Conservation (phyloP, 2,113 vertebrate species). For the Lonchura striata region DNA sequence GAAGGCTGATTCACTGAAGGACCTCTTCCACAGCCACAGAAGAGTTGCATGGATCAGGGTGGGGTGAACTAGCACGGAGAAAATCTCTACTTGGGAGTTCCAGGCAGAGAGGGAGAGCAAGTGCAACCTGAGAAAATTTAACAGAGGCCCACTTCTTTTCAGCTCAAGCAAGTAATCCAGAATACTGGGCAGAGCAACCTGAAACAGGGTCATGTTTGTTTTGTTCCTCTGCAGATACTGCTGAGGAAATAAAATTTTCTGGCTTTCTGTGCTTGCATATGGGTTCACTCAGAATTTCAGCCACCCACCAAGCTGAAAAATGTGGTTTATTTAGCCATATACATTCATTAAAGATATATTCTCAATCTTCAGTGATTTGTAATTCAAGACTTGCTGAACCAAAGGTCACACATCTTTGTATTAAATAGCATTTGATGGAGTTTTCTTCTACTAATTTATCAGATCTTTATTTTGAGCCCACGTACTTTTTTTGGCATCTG, state of each 20-base stretch:
- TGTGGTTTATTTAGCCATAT: constrained; percentile 23
- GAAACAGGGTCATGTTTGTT: constrained; percentile 64
- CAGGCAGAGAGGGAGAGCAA: background rate
- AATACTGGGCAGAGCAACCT: constrained; percentile 42
- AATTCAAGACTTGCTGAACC: constrained; percentile 6
- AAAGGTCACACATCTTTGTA: constrained; percentile 23
- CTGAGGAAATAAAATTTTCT: constrained; percentile 57
- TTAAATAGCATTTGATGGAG: background rate
- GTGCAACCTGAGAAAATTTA: constrained; percentile 26
- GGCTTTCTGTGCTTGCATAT: constrained; percentile 58
- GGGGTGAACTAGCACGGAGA: background rate
- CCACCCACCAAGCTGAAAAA: constrained; percentile 62
- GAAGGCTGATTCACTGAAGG: background rate
- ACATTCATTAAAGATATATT: constrained; percentile 30
- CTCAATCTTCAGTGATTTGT: background rate
- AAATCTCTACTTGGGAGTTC: constrained; percentile 45
- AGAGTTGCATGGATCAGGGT: background rate
- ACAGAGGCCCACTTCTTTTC: constrained; percentile 24
- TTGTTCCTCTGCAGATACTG: constrained; percentile 58
- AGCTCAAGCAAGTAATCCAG: constrained; percentile 13
- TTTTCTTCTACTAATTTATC: background rate
- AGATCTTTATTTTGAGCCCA: background rate
- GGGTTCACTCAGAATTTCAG: constrained; percentile 60
- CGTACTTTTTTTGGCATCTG: background rate
- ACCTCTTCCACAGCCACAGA: background rate